These are phyloP conservation scores for Apodemia mormo DNA, from an alignment of 2,888 invertebrate species.

Conservation along the genomic window DNA sequence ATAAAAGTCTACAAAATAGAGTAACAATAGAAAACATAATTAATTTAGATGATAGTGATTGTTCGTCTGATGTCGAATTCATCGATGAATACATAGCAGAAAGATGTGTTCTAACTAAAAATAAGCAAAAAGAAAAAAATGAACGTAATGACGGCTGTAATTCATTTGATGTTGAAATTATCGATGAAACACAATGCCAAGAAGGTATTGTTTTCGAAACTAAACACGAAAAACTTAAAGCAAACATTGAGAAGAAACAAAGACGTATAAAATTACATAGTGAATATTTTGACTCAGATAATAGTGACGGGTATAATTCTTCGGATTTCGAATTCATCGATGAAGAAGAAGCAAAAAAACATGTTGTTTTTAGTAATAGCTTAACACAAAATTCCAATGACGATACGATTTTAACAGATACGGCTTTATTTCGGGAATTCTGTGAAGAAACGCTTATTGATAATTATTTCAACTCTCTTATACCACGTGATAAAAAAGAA, in stretches of 20 bases:
- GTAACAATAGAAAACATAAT: neutral
- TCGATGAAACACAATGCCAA: neutral
- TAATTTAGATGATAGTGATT: neutral
- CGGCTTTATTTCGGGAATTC: slow-evolving; percentile 15
- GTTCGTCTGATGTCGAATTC: neutral
- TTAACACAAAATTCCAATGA: neutral
- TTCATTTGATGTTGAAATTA: neutral
- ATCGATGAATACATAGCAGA: neutral
- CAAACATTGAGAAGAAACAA: neutral
- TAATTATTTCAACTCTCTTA: slow-evolving; percentile 21
- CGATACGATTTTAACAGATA: slow-evolving; percentile 12
- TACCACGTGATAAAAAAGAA: slow-evolving; percentile 32
- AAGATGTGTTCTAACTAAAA: too few species aligned
- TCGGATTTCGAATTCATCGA: slow-evolving; percentile 69
- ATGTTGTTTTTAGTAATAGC: slow-evolving; percentile 40
- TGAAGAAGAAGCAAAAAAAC: slow-evolving; percentile 54
- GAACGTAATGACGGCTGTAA: neutral
- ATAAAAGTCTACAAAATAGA: neutral
- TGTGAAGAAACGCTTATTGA: slow-evolving; percentile 17
- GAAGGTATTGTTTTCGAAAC: neutral
- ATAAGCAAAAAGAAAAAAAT: neutral
- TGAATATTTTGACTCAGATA: slow-evolving; percentile 28
- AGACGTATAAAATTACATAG: neutral
- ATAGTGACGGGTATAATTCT: slow-evolving; percentile 53
- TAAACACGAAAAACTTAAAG: neutral